Conservation (phyloP, 1,140 invertebrate species). For the Calephelis virginiensis region DNA sequence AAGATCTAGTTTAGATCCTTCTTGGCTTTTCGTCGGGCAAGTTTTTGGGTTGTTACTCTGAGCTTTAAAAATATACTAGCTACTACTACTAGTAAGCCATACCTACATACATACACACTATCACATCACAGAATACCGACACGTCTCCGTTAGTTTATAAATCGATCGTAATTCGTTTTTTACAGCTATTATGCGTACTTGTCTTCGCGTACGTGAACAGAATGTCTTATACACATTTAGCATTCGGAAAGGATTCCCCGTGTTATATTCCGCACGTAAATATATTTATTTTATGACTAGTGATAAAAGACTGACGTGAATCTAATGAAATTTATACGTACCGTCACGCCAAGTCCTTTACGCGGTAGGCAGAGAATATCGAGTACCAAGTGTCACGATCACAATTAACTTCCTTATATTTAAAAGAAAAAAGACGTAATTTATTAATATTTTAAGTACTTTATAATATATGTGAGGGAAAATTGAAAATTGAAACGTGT, state of each 20-base stretch:
- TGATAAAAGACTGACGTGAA: constrained; percentile 6
- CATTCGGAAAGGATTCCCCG: constrained; percentile 8
- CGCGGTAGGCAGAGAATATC: no score
- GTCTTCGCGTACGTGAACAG: constrained; percentile 17
- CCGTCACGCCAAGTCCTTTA: no score
- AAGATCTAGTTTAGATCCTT: no score
- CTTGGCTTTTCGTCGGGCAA: no score
- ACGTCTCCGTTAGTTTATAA: constrained; percentile 22
- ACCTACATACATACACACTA: no score
- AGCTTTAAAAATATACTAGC: no score
- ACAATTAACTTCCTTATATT: no score
- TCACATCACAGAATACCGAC: constrained; percentile 9
- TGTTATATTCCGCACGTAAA: not conserved
- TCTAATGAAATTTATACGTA: not conserved
- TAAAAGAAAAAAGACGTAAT: not conserved
- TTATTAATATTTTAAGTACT: not conserved
- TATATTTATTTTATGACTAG: constrained; percentile 11
- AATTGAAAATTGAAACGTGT: no score
- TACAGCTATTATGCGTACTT: constrained; percentile 24
- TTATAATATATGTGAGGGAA: not conserved
- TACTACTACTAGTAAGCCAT: no score
- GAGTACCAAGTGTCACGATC: no score
- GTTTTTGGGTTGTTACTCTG: no score
- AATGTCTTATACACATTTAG: constrained; percentile 4
- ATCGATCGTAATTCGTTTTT: constrained; percentile 22